These are phyloP conservation scores for Muscicapa comitata DNA, from an alignment of 2,797 vertebrate genomes.

Conservation along the genomic window DNA sequence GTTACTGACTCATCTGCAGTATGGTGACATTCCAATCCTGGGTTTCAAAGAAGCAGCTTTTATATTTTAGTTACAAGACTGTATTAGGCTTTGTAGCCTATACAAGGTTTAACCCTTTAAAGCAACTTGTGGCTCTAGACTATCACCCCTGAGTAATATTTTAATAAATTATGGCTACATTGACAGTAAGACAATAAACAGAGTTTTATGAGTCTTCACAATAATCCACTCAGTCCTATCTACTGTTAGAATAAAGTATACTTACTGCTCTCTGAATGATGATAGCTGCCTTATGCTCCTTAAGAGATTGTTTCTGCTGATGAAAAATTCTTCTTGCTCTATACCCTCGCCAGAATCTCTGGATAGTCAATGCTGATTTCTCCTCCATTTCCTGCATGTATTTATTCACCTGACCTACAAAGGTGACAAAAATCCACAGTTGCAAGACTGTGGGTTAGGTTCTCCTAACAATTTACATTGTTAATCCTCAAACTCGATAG, in stretches of 20 bases:
- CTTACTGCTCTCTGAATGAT: conserved; percentile 84
- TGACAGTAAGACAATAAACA: background rate
- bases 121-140: background rate
- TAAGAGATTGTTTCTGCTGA: conserved; percentile 70
- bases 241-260: background rate
- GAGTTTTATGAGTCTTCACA: background rate
- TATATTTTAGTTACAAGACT: background rate
- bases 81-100: background rate
- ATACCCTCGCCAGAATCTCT: conserved; percentile 89
- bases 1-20: background rate
- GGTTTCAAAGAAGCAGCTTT: background rate
- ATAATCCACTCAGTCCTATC: background rate
- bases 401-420: conserved; percentile 84
- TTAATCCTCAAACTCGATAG: background rate
- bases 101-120: background rate
- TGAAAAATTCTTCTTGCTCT: conserved; percentile 77
- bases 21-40: background rate
- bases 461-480: background rate
- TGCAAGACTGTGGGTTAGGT: background rate
- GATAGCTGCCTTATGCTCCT: conserved; percentile 76
- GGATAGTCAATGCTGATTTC: conserved; percentile 85
- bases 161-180: background rate
- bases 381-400: conserved; percentile 84
- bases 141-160: background rate
- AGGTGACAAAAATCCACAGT: conserved; percentile 11